Evolutionary conservation across 1,140 invertebrate species (phyloP), one percentile per base, ranked within the genome.

Genomic region (Diorhabda carinulata): DNA sequence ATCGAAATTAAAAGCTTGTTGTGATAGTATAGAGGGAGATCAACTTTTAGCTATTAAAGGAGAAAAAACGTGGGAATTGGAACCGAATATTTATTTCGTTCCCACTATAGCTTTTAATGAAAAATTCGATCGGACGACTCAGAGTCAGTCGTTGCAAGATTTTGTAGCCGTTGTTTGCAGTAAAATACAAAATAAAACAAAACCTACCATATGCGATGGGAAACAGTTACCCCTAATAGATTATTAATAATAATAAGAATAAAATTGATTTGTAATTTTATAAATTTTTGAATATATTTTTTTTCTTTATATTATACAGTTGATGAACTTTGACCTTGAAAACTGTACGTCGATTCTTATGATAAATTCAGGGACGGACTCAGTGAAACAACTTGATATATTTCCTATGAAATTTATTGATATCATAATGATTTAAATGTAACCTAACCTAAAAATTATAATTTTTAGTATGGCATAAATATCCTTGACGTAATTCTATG

Each of bases 81-180:
- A 82, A 43, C 83, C 85, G 2, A 78, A 78, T 2, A 78, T 90
- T 2, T 73, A 78, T 25, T 89, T 88, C 71, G 87, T 90, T 2
- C 89, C 89, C 1, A 88, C 87, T 42, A 80, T 90, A 56, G 78
- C 87, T 3, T 82, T 87, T 64, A 77, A 66, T 71, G 72, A 66
- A 41, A 52, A 74, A 66, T 69, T 67, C 9, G 45, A 74, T 57
- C 2, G 61, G 41, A 41, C 61, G 4, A n/a, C 60, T 7, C 73
- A 75, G 47, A 57, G 63, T 8, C 64, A 69, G 44, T 68, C 77
- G 3, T 59, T 77, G 56, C n/a, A 40, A 7, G 71, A 78, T 63
- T 74, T 72, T 64, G 67, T 62, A 64, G 64, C 66, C 62, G 61
- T 73, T 64, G 66, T 75, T 61, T 74, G 75, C 45, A 63, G 60